Evolutionary conservation across 2,113 vertebrate species (phyloP), one percentile per base, ranked within the genome.

Genomic region (Suricata suricatta): DNA sequence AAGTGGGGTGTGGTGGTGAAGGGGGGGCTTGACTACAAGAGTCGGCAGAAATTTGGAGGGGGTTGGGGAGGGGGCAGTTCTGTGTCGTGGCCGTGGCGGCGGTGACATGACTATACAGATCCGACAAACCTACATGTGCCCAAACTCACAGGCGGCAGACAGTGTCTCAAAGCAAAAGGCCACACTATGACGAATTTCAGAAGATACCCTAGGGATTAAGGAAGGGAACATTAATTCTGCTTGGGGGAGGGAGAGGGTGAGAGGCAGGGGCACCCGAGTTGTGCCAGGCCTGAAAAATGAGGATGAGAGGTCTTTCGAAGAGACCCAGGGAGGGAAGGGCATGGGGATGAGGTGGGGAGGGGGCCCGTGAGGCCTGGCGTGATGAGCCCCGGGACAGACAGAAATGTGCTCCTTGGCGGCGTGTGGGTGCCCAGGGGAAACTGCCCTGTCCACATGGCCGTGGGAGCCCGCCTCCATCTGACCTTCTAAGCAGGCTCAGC

Each of bases 281-380:
- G 52, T 60, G 38, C 52, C 17, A 19, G 74, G 52, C 57, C 92
- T 79, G 44, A 79, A 29, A 82, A 60, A 63, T 3, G 14, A 76
- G 29, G 31, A 23, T 29, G 31, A 71, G 31, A 71, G 44, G 60
- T 29, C 68, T 19, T 76, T 6, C 7, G 5, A 64, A 77, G 50
- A 71, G 54, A 57, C 11, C 16, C 35, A 33, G 60, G 57, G 27
- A 35, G 33, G 27, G 44, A 23, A 82, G 29, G 57, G n/a, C 0
- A 0, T 27, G 0, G 1, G 8, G 63, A 31, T 2, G 0, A 7
- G 5, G 41, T 57, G 17, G 2, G 71, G 14, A 1, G 72, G 89
- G 72, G 64, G 16, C 41, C 77, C 68, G 85, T n/a, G 72, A 54
- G 90, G 44, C 25, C 47, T n/a, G 57, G 83, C 31, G 19, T 0